phyloP scores from a whole-genome alignment of 2,113 vertebrate species.

The Hypomesus transpacificus region DNA sequence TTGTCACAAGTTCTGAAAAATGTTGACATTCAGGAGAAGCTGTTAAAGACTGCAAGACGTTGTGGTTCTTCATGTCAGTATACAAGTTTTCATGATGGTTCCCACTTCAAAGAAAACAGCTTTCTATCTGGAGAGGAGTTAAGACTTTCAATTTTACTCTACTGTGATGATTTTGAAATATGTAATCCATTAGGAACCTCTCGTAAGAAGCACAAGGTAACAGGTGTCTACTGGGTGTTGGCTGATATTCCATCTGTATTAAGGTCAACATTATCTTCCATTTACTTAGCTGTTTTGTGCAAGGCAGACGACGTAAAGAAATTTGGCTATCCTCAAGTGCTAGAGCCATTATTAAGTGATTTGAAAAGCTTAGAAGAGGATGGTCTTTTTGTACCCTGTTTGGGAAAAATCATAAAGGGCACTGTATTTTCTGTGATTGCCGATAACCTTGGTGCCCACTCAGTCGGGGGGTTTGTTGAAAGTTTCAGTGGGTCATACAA shows the following conservation, averaged over 20 bases:
- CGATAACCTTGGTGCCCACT: slow-evolving; percentile 43
- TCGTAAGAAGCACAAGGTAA: slow-evolving; percentile 11
- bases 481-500: slow-evolving; percentile 32
- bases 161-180: slow-evolving; percentile 41
- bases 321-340: slow-evolving; percentile 16
- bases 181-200: slow-evolving; percentile 40
- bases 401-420: slow-evolving; percentile 35
- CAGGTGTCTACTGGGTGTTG: slow-evolving; percentile 35
- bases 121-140: slow-evolving; percentile 33
- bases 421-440: slow-evolving; percentile 38
- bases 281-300: slow-evolving; percentile 36
- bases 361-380: slow-evolving; percentile 41
- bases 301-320: slow-evolving; percentile 27
- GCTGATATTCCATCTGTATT: slow-evolving; percentile 26
- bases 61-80: slow-evolving; percentile 20
- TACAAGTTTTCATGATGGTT: slow-evolving; percentile 32
- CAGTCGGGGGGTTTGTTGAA: slow-evolving; percentile 38
- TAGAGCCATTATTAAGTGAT: slow-evolving; percentile 39
- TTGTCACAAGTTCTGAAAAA: slow-evolving; percentile 40
- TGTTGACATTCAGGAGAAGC: slow-evolving; percentile 25
- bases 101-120: slow-evolving; percentile 25
- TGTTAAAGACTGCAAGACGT: slow-evolving; percentile 14
- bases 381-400: slow-evolving; percentile 22
- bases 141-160: slow-evolving; percentile 30
- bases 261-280: slow-evolving; percentile 33